These are phyloP conservation scores for Thamnaconus septentrionalis DNA, from an alignment of 2,113 vertebrate genomes.

Conservation along the genomic window DNA sequence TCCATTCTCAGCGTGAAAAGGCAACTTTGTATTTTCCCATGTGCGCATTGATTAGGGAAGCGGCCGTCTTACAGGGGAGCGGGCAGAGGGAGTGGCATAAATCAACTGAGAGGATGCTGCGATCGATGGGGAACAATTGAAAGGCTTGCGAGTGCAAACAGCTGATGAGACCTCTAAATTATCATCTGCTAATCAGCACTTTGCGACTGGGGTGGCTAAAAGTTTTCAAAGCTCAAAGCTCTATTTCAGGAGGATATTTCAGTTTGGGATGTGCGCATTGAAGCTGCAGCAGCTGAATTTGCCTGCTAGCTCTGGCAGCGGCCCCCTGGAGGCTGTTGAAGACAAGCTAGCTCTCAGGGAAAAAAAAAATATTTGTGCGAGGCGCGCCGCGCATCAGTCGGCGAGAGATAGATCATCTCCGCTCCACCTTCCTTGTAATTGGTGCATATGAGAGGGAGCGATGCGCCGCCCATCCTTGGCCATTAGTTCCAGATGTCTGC, in stretches of 20 bases:
- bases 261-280: no score
- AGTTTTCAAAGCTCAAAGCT: no score
- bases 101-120: not conserved
- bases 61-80: not conserved
- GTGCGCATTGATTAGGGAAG: slow-evolving; percentile 1
- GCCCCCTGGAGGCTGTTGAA: slow-evolving; percentile 36
- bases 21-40: not conserved
- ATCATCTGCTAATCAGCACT: not conserved
- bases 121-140: slow-evolving; percentile 14
- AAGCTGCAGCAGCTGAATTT: no score
- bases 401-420: slow-evolving; percentile 12
- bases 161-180: not conserved
- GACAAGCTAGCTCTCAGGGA: slow-evolving; percentile 20
- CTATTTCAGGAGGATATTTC: no score
- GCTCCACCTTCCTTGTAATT: slow-evolving; percentile 34
- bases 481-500: slow-evolving; percentile 13
- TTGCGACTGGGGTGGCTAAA: no score
- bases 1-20: not conserved
- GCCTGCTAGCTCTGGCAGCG: no score
- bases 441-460: slow-evolving; percentile 37
- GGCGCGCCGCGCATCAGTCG: slow-evolving; percentile 20
- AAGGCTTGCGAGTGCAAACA: slow-evolving; percentile 15
- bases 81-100: not conserved
- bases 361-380: not conserved
- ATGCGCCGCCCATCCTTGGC: slow-evolving; percentile 17